Conservation (phyloP, 2,113 vertebrate species). For the Lutjanus erythropterus region DNA sequence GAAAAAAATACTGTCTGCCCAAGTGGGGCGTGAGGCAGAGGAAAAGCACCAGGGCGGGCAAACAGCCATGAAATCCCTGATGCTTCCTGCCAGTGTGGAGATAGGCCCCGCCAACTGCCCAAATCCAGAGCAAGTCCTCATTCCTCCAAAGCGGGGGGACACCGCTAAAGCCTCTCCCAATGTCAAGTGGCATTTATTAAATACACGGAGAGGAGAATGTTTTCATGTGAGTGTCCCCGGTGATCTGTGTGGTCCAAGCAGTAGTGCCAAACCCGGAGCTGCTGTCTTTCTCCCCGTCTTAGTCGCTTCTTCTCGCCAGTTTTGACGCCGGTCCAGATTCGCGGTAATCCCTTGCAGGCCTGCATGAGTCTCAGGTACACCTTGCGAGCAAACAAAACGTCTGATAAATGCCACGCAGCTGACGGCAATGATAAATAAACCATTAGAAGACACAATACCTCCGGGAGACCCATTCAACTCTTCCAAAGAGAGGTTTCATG, state of each 20-base stretch:
- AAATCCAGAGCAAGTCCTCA: constrained; percentile 80
- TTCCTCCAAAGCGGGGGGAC: constrained; percentile 63
- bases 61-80: constrained; percentile 80
- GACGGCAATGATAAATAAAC: constrained; percentile 62
- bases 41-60: constrained; percentile 71
- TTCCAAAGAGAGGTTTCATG: constrained; percentile 53
- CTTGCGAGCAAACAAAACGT: constrained; percentile 26
- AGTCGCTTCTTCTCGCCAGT: constrained; percentile 41
- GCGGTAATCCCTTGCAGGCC: constrained; percentile 66
- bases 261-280: constrained; percentile 62
- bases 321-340: constrained; percentile 73
- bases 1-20: constrained; percentile 35
- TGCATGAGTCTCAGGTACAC: constrained; percentile 72
- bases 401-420: constrained; percentile 43
- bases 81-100: constrained; percentile 80
- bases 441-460: constrained; percentile 48
- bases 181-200: constrained; percentile 84
- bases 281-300: constrained; percentile 64
- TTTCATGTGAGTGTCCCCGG: constrained; percentile 67
- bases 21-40: constrained; percentile 67
- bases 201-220: constrained; percentile 60
- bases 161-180: constrained; percentile 76
- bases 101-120: constrained; percentile 80
- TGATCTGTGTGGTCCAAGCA: constrained; percentile 79
- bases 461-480: constrained; percentile 44